Base-by-base conservation (phyloP, 2,888 invertebrate species). In the Miltochrista miniata region DNA sequence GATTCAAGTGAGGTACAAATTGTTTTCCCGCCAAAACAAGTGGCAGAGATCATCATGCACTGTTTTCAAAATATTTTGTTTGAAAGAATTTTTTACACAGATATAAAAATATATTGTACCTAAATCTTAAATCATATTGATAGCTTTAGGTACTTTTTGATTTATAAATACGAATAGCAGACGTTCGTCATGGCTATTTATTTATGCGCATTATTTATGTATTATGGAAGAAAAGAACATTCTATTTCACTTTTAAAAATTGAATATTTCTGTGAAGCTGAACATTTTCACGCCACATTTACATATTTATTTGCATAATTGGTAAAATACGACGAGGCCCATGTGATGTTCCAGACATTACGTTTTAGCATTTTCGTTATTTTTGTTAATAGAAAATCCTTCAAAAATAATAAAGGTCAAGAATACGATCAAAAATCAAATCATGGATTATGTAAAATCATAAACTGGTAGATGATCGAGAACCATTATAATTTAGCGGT, bases 391-490 rank as follows among this genome's bases (percentile, higher is more conserved):
- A 24, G 18, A 24, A 24, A 24, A 4, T 5, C 18, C 18, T 24
- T 24, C 5, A 24, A 5, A 24, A 24, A 24, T 24, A 24, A 24
- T 4, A 24, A 5, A 24, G 5, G n/a, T n/a, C n/a, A 24, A 24
- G 18, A 5, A 24, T 24, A 5, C 5, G 18, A 24, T 24, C 18
- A 24, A 69, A n/a, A n/a, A n/a, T n/a, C n/a, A n/a, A n/a, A n/a
- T n/a, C n/a, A n/a, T n/a, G n/a, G n/a, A n/a, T n/a, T n/a, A n/a
- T n/a, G n/a, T n/a, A n/a, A n/a, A n/a, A n/a, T n/a, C n/a, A n/a
- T n/a, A n/a, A n/a, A n/a, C n/a, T n/a, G n/a, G n/a, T n/a, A n/a
- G n/a, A n/a, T n/a, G n/a, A n/a, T n/a, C n/a, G n/a, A n/a, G n/a
- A n/a, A n/a, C n/a, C n/a, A n/a, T n/a, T n/a, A n/a, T n/a, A n/a